These are phyloP conservation scores for Carassius gibelio DNA, from an alignment of 2,113 vertebrate species.

Conservation along the genomic window DNA sequence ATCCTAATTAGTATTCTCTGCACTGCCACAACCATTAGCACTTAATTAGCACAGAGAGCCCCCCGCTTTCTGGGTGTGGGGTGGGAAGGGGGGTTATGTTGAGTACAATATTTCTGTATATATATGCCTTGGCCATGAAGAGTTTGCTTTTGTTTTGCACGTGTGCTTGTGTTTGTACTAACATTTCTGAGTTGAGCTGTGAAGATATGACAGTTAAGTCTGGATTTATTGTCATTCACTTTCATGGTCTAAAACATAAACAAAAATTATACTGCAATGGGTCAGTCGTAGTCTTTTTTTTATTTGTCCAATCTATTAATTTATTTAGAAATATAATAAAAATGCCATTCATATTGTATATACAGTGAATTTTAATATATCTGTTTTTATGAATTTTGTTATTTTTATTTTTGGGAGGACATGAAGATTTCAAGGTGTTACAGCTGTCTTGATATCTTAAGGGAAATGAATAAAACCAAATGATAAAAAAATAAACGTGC, in stretches of 20 bases:
- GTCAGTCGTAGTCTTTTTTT: background rate
- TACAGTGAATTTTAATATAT: too few relatives aligned
- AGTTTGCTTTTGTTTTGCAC: slow-evolving; percentile 45
- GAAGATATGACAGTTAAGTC: background rate
- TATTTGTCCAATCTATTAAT: background rate
- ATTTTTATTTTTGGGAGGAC: too few relatives aligned
- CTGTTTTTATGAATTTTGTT: too few relatives aligned
- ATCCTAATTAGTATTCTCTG: slow-evolving; percentile 81
- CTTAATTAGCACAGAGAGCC: slow-evolving; percentile 78
- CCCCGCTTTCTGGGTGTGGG: slow-evolving; percentile 68
- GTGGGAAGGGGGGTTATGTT: slow-evolving; percentile 43
- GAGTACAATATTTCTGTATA: slow-evolving; percentile 69
- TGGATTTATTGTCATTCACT: background rate
- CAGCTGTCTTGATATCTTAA: too few relatives aligned
- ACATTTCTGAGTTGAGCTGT: background rate
- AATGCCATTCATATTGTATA: background rate
- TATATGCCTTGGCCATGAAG: slow-evolving; percentile 57
- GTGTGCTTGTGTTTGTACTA: slow-evolving; percentile 20
- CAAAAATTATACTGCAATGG: background rate
- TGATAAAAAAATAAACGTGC: too few relatives aligned
- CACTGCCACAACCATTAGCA: slow-evolving; percentile 79
- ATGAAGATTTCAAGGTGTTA: too few relatives aligned
- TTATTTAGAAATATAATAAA: background rate
- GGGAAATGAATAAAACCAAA: too few relatives aligned
- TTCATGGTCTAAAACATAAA: background rate